Evolutionary conservation across 2,888 invertebrate genomes (phyloP).

Genomic region (Rhopalosiphum nymphaeae): DNA sequence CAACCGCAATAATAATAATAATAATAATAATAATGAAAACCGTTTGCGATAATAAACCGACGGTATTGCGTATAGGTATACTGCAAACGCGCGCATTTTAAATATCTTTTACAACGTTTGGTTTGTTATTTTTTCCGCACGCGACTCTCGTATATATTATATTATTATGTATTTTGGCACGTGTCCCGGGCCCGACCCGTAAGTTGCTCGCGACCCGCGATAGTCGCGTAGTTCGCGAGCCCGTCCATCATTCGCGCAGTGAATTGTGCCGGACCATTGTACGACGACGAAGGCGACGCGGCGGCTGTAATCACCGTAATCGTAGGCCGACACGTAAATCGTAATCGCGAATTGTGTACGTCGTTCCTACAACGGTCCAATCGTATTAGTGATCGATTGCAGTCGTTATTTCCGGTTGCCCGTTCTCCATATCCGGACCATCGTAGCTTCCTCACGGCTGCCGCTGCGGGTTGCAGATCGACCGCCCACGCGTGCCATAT

Average conservation of each 20-base stretch:
- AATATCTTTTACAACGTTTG: not conserved
- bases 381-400: not conserved
- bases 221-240: not conserved
- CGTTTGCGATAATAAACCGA: not conserved
- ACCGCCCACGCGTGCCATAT: not conserved
- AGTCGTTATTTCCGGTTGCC: not conserved
- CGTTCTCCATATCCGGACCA: not conserved
- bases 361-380: not conserved
- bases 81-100: not conserved
- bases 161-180: not conserved
- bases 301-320: not conserved
- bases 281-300: not conserved
- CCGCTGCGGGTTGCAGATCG: not conserved
- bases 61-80: not conserved
- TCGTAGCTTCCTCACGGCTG: not conserved
- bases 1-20: not conserved
- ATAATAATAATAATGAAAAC: not conserved
- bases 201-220: not conserved
- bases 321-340: not conserved
- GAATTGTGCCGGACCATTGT: conserved; percentile 2
- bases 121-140: conserved; percentile 1
- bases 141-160: not conserved
- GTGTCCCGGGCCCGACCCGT: not conserved
- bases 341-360: not conserved
- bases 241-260: conserved; percentile 17